These are phyloP conservation scores for Etheostoma nigrum DNA, from an alignment of 2,797 vertebrate species.

Conservation along the genomic window DNA sequence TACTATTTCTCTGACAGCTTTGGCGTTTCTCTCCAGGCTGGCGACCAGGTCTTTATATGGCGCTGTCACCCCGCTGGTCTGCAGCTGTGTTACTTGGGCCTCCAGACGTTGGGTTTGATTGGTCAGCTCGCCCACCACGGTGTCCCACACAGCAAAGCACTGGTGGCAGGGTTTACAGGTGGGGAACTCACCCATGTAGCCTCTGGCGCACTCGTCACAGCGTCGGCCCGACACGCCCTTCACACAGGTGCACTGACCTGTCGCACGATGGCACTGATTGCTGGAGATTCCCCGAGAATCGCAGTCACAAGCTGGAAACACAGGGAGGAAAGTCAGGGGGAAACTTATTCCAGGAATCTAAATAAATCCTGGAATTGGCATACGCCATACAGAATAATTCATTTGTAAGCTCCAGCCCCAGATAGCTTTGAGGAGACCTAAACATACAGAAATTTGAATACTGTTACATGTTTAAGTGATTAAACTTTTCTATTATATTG, in stretches of 20 bases:
- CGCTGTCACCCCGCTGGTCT: conserved; percentile 88
- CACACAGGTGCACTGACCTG: conserved; percentile 90
- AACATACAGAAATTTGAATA: neutral
- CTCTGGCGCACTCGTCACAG: conserved; percentile 92
- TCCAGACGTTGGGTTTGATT: conserved; percentile 90
- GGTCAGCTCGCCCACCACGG: conserved; percentile 87
- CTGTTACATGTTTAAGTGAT: neutral
- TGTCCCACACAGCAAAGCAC: conserved; percentile 93
- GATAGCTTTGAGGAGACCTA: neutral
- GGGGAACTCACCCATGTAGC: conserved; percentile 91
- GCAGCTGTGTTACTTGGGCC: conserved; percentile 87
- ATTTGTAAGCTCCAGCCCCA: neutral
- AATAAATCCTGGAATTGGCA: neutral
- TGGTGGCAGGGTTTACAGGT: conserved; percentile 90
- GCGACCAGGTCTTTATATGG: conserved; percentile 89
- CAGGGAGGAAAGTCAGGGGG: neutral
- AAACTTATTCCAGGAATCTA: neutral
- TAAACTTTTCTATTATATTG: neutral
- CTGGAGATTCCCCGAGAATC: conserved; percentile 90
- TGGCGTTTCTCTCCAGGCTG: conserved; percentile 87
- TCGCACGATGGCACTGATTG: conserved; percentile 90
- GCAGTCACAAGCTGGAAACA: conserved; percentile 91
- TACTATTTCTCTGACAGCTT: conserved; percentile 88
- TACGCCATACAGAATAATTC: neutral
- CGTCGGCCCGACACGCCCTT: conserved; percentile 87